Conservation (phyloP, 2,888 invertebrate species). For the Serripes groenlandicus region DNA sequence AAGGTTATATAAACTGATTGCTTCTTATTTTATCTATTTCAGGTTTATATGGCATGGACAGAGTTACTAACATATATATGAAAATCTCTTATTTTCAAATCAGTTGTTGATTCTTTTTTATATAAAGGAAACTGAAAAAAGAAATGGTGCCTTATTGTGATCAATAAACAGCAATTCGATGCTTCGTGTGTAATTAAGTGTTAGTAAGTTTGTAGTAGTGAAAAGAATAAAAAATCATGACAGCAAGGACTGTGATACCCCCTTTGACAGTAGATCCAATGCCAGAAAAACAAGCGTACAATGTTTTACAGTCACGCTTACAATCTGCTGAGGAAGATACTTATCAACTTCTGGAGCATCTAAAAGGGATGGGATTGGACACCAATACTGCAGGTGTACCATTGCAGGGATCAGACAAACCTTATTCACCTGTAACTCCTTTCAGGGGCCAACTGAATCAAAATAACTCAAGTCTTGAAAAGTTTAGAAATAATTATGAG, state of each 20-base stretch:
- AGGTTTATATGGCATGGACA: no score
- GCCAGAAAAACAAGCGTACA: constrained; percentile 72
- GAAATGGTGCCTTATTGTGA: no score
- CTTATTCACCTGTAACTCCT: constrained; percentile 63
- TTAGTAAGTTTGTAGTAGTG: no score
- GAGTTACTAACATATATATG: no score
- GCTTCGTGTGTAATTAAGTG: no score
- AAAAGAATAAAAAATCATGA: no score
- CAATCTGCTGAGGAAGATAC: constrained; percentile 78
- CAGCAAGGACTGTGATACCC: constrained; percentile 74
- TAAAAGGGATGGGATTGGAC: constrained; percentile 73
- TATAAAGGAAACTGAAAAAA: no score
- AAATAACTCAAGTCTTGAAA: constrained; percentile 67
- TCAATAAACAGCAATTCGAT: no score
- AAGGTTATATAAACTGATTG: no score
- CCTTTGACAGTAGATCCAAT: constrained; percentile 61
- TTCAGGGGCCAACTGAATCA: constrained; percentile 53
- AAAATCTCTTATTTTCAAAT: no score
- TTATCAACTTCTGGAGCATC: constrained; percentile 73
- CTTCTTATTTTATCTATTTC: no score
- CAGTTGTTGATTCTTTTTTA: no score
- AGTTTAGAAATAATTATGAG: constrained; percentile 74
- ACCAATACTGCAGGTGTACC: constrained; percentile 40
- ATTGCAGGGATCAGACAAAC: constrained; percentile 35
- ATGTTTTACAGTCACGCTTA: constrained; percentile 75